Evolutionary conservation across 2,797 vertebrate species (phyloP).

Genomic region (Chelidonichthys spinosus): DNA sequence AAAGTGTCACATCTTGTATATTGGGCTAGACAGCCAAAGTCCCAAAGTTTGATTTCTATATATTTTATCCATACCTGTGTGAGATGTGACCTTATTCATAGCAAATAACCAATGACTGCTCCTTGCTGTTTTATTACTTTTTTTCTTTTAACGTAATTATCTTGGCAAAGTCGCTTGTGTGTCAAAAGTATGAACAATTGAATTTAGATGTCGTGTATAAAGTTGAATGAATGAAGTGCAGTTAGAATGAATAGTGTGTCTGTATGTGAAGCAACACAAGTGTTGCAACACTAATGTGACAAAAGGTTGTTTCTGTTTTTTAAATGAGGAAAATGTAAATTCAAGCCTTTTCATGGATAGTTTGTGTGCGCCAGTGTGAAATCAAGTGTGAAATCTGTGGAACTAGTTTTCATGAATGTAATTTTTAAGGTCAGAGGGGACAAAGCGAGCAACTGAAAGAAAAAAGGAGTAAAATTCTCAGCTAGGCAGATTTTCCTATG

Average conservation of each 20-base stretch:
- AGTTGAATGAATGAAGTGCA: too few species aligned
- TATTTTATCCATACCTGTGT: background rate
- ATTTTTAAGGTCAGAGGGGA: constrained; percentile 16
- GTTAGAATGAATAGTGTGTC: background rate
- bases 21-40: background rate
- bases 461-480: constrained; percentile 19
- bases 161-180: background rate
- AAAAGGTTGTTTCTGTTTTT: background rate
- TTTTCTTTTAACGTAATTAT: background rate
- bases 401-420: constrained; percentile 20
- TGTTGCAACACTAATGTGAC: too few species aligned
- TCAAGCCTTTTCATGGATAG: background rate
- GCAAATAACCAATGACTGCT: background rate
- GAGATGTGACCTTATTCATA: background rate
- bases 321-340: background rate
- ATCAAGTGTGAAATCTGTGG: background rate
- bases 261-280: background rate
- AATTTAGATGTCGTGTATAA: background rate
- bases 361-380: background rate
- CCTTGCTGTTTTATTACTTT: background rate
- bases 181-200: background rate
- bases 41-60: background rate
- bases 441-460: constrained; percentile 29
- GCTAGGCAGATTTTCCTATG: constrained; percentile 59
- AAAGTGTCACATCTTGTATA: background rate